Evolutionary conservation across 2,113 vertebrate genomes (phyloP).

Genomic region (Zosterops lateralis): DNA sequence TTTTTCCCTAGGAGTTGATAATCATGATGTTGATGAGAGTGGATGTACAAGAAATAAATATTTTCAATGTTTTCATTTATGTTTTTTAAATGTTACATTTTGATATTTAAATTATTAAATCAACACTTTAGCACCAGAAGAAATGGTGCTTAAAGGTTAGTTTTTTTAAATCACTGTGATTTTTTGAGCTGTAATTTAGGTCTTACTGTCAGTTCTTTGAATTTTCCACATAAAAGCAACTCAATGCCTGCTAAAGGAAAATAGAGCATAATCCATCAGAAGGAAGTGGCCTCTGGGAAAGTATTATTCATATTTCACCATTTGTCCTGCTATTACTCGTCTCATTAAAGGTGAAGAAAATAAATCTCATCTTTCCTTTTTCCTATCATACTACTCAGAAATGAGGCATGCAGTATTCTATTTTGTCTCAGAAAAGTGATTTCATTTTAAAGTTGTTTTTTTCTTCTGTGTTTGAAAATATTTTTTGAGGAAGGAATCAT

Average conservation of each 20-base stretch:
- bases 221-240: background rate
- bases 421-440: background rate
- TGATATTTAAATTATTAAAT: background rate
- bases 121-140: background rate
- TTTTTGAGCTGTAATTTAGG: background rate
- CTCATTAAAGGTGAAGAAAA: background rate
- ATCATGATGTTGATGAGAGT: background rate
- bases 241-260: background rate
- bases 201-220: background rate
- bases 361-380: slow-evolving; percentile 11
- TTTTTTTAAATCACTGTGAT: background rate
- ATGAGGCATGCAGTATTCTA: background rate
- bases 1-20: background rate
- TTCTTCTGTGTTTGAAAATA: background rate
- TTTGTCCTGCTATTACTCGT: background rate
- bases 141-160: background rate
- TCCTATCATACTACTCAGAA: background rate
- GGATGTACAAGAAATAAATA: background rate
- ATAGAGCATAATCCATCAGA: background rate
- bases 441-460: background rate
- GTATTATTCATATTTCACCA: background rate
- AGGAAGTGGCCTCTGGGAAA: background rate
- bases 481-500: background rate
- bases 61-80: background rate
- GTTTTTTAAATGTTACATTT: background rate